These are phyloP conservation scores for Escarpia spicata DNA, from an alignment of 2,888 invertebrate genomes.

Conservation along the genomic window DNA sequence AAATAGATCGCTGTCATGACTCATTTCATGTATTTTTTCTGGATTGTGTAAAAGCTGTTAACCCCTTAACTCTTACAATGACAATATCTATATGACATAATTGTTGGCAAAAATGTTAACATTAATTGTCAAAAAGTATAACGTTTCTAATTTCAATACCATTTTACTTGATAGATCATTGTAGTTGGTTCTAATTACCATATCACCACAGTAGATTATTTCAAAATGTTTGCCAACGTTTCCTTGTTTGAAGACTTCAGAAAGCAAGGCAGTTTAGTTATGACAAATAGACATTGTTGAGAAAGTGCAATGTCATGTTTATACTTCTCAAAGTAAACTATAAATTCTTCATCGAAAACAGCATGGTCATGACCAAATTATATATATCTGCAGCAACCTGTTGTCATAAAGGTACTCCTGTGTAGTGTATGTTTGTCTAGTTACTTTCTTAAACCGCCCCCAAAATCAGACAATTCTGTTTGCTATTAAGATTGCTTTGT, in stretches of 20 bases:
- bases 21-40: neutral
- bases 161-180: too few relatives aligned
- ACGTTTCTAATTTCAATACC: neutral
- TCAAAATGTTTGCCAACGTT: neutral
- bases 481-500: neutral
- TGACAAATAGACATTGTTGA: too few relatives aligned
- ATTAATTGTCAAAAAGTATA: neutral
- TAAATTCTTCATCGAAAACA: neutral
- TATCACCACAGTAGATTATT: neutral
- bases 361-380: neutral
- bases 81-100: neutral
- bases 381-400: neutral
- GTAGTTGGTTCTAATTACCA: neutral
- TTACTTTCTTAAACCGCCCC: neutral
- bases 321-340: neutral
- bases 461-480: neutral
- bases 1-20: neutral
- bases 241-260: neutral
- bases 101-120: neutral
- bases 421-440: neutral
- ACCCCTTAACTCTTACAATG: neutral
- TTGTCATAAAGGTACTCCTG: neutral
- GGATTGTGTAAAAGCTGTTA: neutral
- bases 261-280: too few relatives aligned
- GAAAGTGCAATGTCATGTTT: neutral